phyloP scores from a whole-genome alignment of 2,888 invertebrate species.

The Meteorus colon region DNA sequence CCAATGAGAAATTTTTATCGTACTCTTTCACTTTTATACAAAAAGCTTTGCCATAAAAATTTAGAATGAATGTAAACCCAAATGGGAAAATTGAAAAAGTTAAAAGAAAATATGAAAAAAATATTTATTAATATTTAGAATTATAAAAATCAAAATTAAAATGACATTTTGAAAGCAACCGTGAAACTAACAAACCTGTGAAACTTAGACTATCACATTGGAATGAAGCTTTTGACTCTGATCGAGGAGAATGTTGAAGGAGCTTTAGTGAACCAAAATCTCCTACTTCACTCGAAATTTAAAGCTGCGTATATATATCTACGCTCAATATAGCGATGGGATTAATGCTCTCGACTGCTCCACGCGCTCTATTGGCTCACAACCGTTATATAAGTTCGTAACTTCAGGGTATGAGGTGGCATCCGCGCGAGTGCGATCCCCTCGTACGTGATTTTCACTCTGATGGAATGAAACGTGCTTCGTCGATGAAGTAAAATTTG shows the following conservation, averaged over 20 bases:
- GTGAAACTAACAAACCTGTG: conserved; percentile 55
- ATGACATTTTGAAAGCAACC: conserved; percentile 17
- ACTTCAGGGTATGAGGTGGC: background rate
- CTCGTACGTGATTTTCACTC: conserved; percentile 20
- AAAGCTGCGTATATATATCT: conserved; percentile 42
- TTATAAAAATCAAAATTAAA: no score
- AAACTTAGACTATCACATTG: conserved; percentile 47
- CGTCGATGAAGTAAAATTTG: background rate
- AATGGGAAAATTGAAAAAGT: no score
- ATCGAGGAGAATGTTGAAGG: conserved; percentile 49
- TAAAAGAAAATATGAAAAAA: no score
- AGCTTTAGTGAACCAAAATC: conserved; percentile 31
- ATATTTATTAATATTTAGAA: background rate
- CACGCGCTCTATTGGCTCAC: conserved; percentile 14
- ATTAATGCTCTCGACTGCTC: conserved; percentile 46
- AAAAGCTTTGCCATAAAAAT: background rate
- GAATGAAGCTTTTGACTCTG: conserved; percentile 49
- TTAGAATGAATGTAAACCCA: background rate
- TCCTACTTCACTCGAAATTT: conserved; percentile 51
- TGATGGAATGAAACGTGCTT: conserved; percentile 4
- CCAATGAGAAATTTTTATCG: background rate
- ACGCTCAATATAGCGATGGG: conserved; percentile 18
- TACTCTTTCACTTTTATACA: background rate
- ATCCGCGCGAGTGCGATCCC: background rate
- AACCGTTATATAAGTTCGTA: conserved; percentile 12